Base-by-base conservation (phyloP, 2,888 invertebrate genomes). In the Eilema griseolum region DNA sequence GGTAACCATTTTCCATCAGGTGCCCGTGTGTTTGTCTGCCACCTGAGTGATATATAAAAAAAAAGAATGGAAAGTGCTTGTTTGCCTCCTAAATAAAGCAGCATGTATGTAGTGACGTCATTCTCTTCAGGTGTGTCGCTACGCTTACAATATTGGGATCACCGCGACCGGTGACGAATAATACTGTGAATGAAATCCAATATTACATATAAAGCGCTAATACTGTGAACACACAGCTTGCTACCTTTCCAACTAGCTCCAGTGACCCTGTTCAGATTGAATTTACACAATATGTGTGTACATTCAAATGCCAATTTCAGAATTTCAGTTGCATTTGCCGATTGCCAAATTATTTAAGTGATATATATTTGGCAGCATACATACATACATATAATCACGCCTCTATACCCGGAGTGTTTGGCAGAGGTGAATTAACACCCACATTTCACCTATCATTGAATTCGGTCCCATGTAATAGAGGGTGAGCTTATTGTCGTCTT, bases 131-230 rank as follows among this genome's bases (percentile, higher is more conserved):
- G 52, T 52, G 52, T 52, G 52, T 52, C 52, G 8, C 52, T 52
- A n/a, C 52, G 52, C 52, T 52, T 52, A n/a, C 20, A 52, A n/a
- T 79, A 79, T 73, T 79, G 80, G 79, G 79, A 76, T 76, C 77
- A 52, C 52, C 52, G 52, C 52, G 52, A 65, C 76, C 79, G 71
- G 76, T 79, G 72, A 74, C 79, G 65, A 52, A 33, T 41, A 56
- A 68, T 20, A 12, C 61, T 24, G 31, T 59, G 41, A 46, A 46
- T 41, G 16, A 14, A 14, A 16, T 73, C 73, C 72, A 74, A 69
- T 78, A 73, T 75, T 52, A 74, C 73, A 70, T 70, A 71, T 74
- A 79, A n/a, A 76, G 69, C 71, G 68, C 76, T 69, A 69, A 78
- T 81, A 73, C 74, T 62, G 74, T 61, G 52, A 52, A 52, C 8